Evolutionary conservation across 2,797 vertebrate species (phyloP).

Genomic region (Potorous gilbertii): DNA sequence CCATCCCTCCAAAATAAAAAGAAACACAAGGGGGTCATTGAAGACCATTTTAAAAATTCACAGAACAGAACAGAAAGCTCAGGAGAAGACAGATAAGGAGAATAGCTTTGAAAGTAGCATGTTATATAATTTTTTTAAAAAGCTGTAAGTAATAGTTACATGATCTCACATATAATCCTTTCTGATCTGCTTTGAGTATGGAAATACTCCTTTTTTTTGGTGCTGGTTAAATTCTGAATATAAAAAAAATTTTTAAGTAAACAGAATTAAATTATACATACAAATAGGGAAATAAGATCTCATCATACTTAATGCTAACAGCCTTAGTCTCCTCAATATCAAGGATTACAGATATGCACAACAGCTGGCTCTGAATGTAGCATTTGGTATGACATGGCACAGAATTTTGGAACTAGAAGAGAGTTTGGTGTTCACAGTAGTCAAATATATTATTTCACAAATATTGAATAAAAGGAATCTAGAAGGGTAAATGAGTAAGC

Average conservation of each 20-base stretch:
- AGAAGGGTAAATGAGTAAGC: not conserved
- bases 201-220: not conserved
- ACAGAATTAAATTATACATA: not conserved
- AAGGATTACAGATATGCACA: not conserved
- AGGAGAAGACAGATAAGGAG: not conserved
- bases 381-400: not conserved
- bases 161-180: not conserved
- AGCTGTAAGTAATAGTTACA: not conserved
- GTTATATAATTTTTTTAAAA: not conserved
- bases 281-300: not conserved
- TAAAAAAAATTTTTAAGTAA: not conserved
- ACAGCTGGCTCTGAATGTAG: not conserved
- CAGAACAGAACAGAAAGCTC: not conserved
- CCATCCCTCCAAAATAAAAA: too few relatives aligned
- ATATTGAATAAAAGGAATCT: not conserved
- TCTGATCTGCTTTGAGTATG: not conserved
- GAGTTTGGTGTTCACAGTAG: not conserved
- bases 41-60: not conserved
- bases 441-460: not conserved
- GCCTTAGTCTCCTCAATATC: not conserved
- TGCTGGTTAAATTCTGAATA: not conserved
- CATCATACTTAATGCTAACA: not conserved
- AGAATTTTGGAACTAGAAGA: not conserved
- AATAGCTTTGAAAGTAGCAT: not conserved
- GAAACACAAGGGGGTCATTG: not conserved